Evolutionary conservation across 64 coral and sea anemone species (phyloP).

Genomic region (Pachyseris speciosa): DNA sequence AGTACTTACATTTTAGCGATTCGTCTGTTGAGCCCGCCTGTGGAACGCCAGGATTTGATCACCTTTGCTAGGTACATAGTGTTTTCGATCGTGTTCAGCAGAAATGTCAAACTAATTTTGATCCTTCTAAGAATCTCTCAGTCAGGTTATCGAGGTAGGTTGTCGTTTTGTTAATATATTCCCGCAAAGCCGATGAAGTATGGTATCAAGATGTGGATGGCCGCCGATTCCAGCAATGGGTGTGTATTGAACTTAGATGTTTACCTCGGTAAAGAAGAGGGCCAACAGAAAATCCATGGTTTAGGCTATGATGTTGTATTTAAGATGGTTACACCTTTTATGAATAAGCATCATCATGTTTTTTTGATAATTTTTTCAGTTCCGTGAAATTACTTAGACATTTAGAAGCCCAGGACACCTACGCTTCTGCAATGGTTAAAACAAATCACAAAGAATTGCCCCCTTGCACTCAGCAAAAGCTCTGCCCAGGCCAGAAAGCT

Average conservation of each 20-base stretch:
- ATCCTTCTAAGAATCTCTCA: not conserved
- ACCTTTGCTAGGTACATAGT: not conserved
- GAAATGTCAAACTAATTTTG: not conserved
- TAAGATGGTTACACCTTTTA: not conserved
- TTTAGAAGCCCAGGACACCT: constrained; percentile 41
- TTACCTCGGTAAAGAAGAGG: too few species aligned
- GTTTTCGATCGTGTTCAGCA: not conserved
- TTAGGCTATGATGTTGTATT: too few species aligned
- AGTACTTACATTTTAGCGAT: too few species aligned
- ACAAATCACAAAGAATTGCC: constrained; percentile 39
- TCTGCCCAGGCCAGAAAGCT: too few species aligned
- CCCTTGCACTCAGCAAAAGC: constrained; percentile 7
- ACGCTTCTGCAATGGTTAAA: constrained; percentile 37
- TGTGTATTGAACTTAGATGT: too few species aligned
- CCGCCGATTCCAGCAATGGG: too few species aligned
- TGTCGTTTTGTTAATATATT: constrained; percentile 45
- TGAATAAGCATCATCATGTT: constrained; percentile 18
- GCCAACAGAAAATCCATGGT: too few species aligned
- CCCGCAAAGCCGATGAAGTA: constrained; percentile 57
- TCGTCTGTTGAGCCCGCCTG: not conserved
- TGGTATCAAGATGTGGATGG: too few species aligned
- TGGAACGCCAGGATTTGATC: not conserved
- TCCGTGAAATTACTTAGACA: constrained; percentile 1
- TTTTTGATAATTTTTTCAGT: constrained; percentile 43
- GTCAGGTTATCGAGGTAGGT: not conserved